A percentile compares a stretch with the other conserved stretches of the same genome.
phyloP scores from a whole-genome alignment of 2,888 invertebrate genomes.

The Caenorhabditis becei region DNA sequence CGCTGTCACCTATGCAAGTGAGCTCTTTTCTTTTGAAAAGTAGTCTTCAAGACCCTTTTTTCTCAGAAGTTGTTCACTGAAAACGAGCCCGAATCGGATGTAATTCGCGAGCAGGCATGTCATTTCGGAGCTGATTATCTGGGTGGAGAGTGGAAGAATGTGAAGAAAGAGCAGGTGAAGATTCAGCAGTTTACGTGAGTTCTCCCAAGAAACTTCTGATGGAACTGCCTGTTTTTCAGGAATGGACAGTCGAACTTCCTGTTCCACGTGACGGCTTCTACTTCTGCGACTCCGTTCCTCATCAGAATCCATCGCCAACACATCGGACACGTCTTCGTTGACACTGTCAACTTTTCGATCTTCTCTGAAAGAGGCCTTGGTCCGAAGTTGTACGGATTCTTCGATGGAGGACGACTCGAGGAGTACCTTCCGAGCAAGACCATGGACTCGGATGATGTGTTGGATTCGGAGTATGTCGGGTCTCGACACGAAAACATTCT shows the following conservation, averaged over 20 bases:
- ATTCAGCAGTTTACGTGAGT: slow-evolving; percentile 22
- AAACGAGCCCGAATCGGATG: slow-evolving; percentile 33
- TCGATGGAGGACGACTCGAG: slow-evolving; percentile 41
- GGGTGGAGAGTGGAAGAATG: slow-evolving; percentile 34
- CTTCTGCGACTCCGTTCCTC: slow-evolving; percentile 24
- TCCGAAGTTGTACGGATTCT: slow-evolving; percentile 48
- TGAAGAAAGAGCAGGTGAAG: slow-evolving; percentile 33
- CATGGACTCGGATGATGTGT: slow-evolving; percentile 5
- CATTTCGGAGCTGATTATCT: slow-evolving; percentile 31
- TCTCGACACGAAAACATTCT: no score
- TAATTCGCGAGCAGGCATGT: slow-evolving; percentile 22
- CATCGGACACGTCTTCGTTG: slow-evolving; percentile 19
- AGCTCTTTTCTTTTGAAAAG: not conserved
- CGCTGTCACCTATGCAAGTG: slow-evolving; percentile 1
- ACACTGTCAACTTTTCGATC: slow-evolving; percentile 40
- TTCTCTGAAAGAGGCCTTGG: slow-evolving; percentile 49
- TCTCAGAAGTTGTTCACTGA: slow-evolving; percentile 33
- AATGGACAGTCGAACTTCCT: slow-evolving; percentile 46
- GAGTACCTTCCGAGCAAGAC: slow-evolving; percentile 40
- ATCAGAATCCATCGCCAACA: slow-evolving; percentile 36
- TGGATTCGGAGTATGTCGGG: slow-evolving; percentile 20
- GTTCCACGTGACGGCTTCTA: slow-evolving; percentile 42
- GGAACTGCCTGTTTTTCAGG: no score
- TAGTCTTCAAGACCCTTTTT: not conserved
- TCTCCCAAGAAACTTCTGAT: slow-evolving; percentile 5